Base-by-base conservation (phyloP, 2,888 invertebrate species). In the Gari tellinella region DNA sequence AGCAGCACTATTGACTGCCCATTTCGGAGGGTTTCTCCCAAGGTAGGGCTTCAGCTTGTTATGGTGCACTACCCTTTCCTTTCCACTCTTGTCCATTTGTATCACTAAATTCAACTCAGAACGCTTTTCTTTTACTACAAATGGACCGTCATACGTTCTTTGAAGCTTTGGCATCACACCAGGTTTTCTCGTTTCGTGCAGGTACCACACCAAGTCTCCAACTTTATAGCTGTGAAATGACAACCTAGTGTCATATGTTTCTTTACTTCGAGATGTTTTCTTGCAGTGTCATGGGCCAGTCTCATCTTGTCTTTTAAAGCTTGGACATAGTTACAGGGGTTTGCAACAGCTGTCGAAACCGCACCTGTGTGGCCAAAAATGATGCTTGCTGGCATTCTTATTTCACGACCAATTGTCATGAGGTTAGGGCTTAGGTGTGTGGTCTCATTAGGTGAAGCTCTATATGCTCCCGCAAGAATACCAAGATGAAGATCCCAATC, bases 401-500 rank as follows among this genome's bases (percentile, higher is more conserved):
- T 62, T 41, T 74, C 74, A 25, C 65, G 23, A 3, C 77, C 80
- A 38, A 80, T 48, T 40, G 66, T 77, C 21, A 74, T 26, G 7
- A 63, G 40, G 31, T 78, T 68, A 38, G 78, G 74, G 4, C 65
- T 72, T 2, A 80, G 55, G 14, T 62, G 46, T 5, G 72, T 75
- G 10, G 66, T 51, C 12, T 73, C 74, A 41, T 73, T 40, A 10
- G 68, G 67, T 5, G 72, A 64, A 7, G 77, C 56, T 31, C 80
- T 21, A 31, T 73, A 80, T 8, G 76, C 81, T 14, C 72, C 73
- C 19, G 81, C 68, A 2, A 80, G 17, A 53, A 67, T 70, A 10
- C 66, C 52, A 14, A 80, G 46, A 51, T 78, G 58, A n/a, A 65
- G 12, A 46, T 78, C 80, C 78, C 82, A 82, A 4, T 66, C 65